Percentiles rank a stretch among this genome's conserved stretches.
Conservation (phyloP, 1,140 invertebrate species). For the Drosophila nikananu region DNA sequence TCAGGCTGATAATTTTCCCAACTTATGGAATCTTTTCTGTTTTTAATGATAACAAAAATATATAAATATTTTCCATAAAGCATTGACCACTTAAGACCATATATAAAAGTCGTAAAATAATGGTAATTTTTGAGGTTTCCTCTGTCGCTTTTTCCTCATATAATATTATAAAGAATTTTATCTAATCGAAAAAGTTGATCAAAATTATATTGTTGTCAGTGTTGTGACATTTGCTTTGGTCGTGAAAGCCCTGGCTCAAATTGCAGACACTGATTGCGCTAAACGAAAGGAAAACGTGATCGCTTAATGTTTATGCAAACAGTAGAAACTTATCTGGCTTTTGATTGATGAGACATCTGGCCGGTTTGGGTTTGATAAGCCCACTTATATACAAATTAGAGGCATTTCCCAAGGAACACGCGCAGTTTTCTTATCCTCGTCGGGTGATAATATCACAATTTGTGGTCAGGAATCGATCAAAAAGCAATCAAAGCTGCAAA, state of each 20-base stretch:
- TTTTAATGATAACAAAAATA: background rate
- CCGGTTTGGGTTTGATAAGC: conserved; percentile 14
- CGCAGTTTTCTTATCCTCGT: conserved; percentile 18
- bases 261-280: conserved; percentile 42
- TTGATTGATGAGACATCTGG: conserved; percentile 50
- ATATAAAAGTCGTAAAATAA: background rate
- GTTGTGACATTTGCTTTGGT: background rate
- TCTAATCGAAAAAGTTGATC: conserved; percentile 28
- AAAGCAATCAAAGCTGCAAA: conserved; percentile 57
- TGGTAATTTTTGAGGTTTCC: background rate
- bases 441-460: conserved; percentile 40
- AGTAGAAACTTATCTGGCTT: conserved; percentile 20
- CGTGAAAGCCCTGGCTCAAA: conserved; percentile 27
- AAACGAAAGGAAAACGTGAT: conserved; percentile 44
- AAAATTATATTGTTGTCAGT: conserved; percentile 12
- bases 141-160: background rate
- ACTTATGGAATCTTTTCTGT: background rate
- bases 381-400: conserved; percentile 40
- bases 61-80: background rate
- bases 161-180: conserved; percentile 15
- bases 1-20: background rate
- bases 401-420: conserved; percentile 32
- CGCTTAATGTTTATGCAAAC: conserved; percentile 43
- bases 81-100: background rate
- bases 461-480: conserved; percentile 62